Evolutionary conservation across 2,888 invertebrate genomes (phyloP).

Genomic region (Fabriciana adippe): DNA sequence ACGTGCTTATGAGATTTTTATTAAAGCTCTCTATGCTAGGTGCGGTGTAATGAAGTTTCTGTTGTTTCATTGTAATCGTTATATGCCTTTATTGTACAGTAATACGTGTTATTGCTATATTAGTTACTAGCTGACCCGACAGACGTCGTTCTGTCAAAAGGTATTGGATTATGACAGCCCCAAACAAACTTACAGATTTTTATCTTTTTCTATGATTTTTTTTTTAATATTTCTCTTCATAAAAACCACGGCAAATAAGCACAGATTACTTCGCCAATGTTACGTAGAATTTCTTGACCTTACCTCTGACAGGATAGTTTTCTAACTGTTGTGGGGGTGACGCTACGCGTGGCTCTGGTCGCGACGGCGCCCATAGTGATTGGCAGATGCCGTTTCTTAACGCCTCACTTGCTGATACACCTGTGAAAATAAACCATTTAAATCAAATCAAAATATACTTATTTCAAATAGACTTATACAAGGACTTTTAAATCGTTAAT

Average conservation of each 20-base stretch:
- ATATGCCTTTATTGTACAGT: neutral
- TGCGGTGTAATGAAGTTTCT: conserved; percentile 1
- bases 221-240: no score
- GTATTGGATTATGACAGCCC: no score
- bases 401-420: conserved; percentile 72
- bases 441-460: no score
- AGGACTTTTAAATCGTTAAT: no score
- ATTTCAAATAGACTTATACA: no score
- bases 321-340: conserved; percentile 62
- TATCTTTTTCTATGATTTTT: no score
- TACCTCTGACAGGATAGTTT: conserved; percentile 65
- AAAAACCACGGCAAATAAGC: no score
- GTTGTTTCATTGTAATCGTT: neutral
- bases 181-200: no score
- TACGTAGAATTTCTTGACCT: conserved; percentile 12
- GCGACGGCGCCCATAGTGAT: conserved; percentile 70
- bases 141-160: no score
- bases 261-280: no score
- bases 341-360: conserved; percentile 59
- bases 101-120: neutral
- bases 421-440: conserved; percentile 48
- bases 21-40: conserved; percentile 22
- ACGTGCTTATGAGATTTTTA: conserved; percentile 39
- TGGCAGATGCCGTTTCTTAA: conserved; percentile 70
- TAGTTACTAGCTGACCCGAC: no score